Evolutionary conservation across 1,140 invertebrate genomes (phyloP), one percentile per base, ranked within the genome.

Genomic region (Drosophila athabasca): DNA sequence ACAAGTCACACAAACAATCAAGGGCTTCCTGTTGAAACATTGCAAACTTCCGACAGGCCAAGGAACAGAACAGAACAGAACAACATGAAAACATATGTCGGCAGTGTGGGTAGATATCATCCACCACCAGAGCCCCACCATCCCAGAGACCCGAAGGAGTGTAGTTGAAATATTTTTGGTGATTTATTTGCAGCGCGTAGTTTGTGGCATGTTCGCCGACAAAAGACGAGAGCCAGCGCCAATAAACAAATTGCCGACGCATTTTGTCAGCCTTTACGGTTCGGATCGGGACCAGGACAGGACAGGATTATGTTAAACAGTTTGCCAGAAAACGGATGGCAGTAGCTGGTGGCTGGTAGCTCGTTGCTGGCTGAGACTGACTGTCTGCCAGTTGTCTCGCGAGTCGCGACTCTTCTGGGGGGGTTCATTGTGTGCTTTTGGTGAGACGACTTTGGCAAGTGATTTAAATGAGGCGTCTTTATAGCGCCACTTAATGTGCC

Each of bases 241-340:
- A 79, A 87, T 87, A 88, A 88, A 88, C 83, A 88, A 88, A 88
- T 88, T 88, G 83, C 83, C 83, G 79, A 88, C 83, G 83, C 83
- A 88, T 88, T 88, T 88, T 87, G 79, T 82, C 79, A 68, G 83
- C 49, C 66, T 70, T 76, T 79, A 60, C 76, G 76, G 60, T 5
- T 13, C 35, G 35, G 35, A 13, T 39, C 35, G 35, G 41, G 53
- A 13, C 22, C 22, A 17, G 52, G 17, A 43, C 43, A 43, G 61
- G 67, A 62, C 76, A 88, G 83, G 83, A 88, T 88, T 88, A 88
- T 88, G 83, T 88, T 88, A 88, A 88, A 83, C 83, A 88, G 66
- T 54, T 53, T 9, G 54, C 58, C 70, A 48, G 22, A 65, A 65
- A 53, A 62, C 24, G 50, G 29, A 41, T 48, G 49, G 35, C 50